These are phyloP conservation scores for Coendou prehensilis DNA, from an alignment of 2,797 vertebrate species.

Conservation along the genomic window DNA sequence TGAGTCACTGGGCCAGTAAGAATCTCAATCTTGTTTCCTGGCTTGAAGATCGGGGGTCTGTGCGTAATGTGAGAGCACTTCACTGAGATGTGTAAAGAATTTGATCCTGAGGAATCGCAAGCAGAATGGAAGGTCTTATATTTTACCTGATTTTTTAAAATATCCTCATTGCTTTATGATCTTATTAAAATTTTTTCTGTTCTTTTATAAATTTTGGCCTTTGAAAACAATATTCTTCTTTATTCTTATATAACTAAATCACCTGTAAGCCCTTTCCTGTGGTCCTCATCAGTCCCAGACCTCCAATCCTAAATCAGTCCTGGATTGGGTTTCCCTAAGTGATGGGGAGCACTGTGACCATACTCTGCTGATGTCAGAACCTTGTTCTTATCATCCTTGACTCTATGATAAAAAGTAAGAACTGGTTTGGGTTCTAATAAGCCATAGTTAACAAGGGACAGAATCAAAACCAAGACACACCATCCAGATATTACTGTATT, in stretches of 20 bases:
- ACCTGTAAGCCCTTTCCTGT: not conserved
- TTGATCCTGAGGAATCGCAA: not conserved
- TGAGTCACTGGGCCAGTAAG: not conserved
- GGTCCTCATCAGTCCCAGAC: fast-evolving
- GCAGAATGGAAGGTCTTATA: not conserved
- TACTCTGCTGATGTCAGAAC: not conserved
- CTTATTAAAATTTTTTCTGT: not conserved
- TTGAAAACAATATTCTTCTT: not conserved
- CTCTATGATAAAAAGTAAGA: not conserved
- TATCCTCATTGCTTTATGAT: not conserved
- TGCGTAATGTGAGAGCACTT: not conserved
- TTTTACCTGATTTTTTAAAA: not conserved
- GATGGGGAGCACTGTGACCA: too few species aligned
- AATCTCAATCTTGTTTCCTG: not conserved
- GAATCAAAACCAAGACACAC: not conserved
- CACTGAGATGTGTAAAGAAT: not conserved
- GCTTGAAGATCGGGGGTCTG: too few species aligned
- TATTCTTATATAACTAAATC: not conserved
- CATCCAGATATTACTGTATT: not conserved
- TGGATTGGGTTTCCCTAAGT: not conserved
- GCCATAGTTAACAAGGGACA: not conserved
- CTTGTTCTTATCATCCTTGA: not conserved
- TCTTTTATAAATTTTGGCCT: not conserved
- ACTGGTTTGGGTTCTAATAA: not conserved
- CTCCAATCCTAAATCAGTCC: too few species aligned